Base-by-base conservation (phyloP, 2,888 invertebrate species). In the Platycheirus rosarum region DNA sequence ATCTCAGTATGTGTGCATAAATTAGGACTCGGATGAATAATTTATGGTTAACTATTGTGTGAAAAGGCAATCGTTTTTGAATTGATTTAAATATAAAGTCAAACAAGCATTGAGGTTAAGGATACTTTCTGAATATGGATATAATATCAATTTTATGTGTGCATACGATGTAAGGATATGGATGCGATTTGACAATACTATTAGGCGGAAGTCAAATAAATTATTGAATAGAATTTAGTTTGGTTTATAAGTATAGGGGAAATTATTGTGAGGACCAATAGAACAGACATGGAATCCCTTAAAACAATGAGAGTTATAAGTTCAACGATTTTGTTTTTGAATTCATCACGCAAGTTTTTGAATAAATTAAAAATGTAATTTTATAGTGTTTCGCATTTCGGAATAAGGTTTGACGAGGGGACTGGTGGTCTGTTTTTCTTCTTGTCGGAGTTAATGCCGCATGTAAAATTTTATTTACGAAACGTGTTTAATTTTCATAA, bases 31-130 rank as follows among this genome's bases (percentile, higher is more conserved):
- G 5, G 18, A 6, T 53, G 32, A 53, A 53, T 53, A 32, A 53
- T 53, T 53, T 32, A 53, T 53, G 9, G 11, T 14, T 11, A 29
- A 9, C 14, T 49, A 29, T 53, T 53, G 16, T 18, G 2, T n/a
- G n/a, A 35, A 53, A 49, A 53, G 18, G 32, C 51, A 53, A 53
- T 53, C 51, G n/a, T 51, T 51, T 32, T 16, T 11, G n/a, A 48
- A 23, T 48, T 48, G 51, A 35, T 29, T 29, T 16, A 2, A 32
- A 4, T 53, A 16, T 32, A 16, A 29, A 18, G 16, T 32, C 14
- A 32, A 7, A 32, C 8, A 32, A 7, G 8, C 8, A 32, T 7
- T 32, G 8, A 8, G 8, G 8, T 32, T 49, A n/a, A 11, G 2
- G 29, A 32, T n/a, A 29, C 16, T 32, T 32, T 29, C 13, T 51